Base-by-base conservation (phyloP, 2,888 invertebrate genomes). In the Cataglyphis rosenhaueri region DNA sequence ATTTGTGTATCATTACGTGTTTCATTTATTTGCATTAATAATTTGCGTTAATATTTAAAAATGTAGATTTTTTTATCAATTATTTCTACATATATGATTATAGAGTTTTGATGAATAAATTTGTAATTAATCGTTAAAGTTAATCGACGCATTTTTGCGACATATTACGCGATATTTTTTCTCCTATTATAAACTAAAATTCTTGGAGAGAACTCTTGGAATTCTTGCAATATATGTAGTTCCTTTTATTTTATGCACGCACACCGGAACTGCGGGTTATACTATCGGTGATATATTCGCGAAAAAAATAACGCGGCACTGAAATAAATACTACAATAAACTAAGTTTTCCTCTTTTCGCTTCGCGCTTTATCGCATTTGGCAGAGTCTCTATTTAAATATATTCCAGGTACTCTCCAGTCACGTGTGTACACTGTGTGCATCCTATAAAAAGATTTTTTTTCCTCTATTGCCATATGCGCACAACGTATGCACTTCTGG, bases 281-380 rank as follows among this genome's bases (percentile, higher is more conserved):
- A 61, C 44, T 59, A 71, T 79, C 70, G 78, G 18, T 59, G 59
- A 79, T 79, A 70, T 79, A 79, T 70, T 71, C 70, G 44, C 21
- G 48, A 70, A 71, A 52, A 52, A 79, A 61, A 79, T 79, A 79
- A 79, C 70, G 12, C 6, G 59, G 4, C 35, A 44, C 25, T 61
- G 48, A 79, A 79, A 79, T 71, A 79, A 79, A 79, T 59, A 79
- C 59, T 71, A 79, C 61, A 79, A 79, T 71, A 79, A 71, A 83
- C 66, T 29, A 38, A 61, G 32, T 32, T 71, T 38, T 71, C 68
- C 48, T 71, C 32, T 82, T 64, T 68, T 59, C 21, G 41, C 55
- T 32, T 65, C 70, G 74, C 74, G 55, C 66, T 61, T 83, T 85
- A 85, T 85, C 79, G 65, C 75, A 64, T 71, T 79, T 65, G 68